Evolutionary conservation across 2,797 vertebrate species (phyloP), one percentile per base, ranked within the genome.

Genomic region (Cuculus canorus): DNA sequence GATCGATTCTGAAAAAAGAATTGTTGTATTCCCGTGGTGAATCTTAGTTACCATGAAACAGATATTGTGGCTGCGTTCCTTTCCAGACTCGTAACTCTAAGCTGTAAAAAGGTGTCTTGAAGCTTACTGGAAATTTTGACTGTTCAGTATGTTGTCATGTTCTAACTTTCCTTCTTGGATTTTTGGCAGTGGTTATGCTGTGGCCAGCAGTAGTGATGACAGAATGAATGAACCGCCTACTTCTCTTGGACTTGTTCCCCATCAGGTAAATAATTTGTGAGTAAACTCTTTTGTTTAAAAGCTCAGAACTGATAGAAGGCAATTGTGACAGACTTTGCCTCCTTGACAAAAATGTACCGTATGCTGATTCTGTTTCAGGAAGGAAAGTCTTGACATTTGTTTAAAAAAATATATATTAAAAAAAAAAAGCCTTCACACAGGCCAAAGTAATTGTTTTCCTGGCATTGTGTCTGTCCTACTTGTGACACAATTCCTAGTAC

Each of bases 201-300:
- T 99, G 78, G 99, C 99, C 93, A 99, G 99, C 97, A 99, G 99
- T 98, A 99, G 99, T 86, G 99, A 99, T 24, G 99, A 99, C 95
- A 98, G 99, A 93, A 99, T 99, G 99, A 99, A 99, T 37, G 99
- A 99, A 79, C 99, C 99, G 28, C 99, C 99, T 39, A 99, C 99
- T 32, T 99, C 99, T 19, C 98, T 99, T 59, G 99, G 99, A n/a
- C 98, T 99, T 6, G 99, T 99, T 73, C 99, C 99, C 59, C 99
- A 99, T 97, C 99, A 99, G 99, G 99, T 99, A 81, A 98, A 98
- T 98, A 60, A 86, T 45, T 52, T 60, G 52, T 48, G 56, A 59
- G 61, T 69, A 80, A 90, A 82, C 60, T 16, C 17, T 52, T 73
- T 54, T 17, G 7, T 79, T 86, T 22, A 47, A 17, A 71, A 57